A percentile compares a stretch with the other conserved stretches of the same genome.
phyloP scores from a whole-genome alignment of 2,113 vertebrate genomes.

The Alethe castanea region DNA sequence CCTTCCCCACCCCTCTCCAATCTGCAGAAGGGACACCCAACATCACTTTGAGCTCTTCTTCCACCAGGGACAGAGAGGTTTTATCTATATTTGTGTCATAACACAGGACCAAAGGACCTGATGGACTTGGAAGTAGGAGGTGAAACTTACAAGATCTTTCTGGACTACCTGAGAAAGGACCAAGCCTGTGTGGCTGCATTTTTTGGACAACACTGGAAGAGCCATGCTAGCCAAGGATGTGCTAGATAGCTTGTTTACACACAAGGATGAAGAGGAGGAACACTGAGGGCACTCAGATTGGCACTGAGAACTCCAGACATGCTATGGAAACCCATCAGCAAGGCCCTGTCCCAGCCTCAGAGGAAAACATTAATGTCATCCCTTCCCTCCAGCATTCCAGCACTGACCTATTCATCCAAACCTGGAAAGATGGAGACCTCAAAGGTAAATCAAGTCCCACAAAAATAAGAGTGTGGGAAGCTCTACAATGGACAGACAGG shows the following conservation, averaged over 20 bases:
- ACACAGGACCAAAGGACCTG: not conserved
- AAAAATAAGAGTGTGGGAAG: not conserved
- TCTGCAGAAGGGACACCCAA: not conserved
- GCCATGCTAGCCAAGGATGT: not conserved
- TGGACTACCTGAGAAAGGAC: not conserved
- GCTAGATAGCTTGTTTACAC: rapidly evolving
- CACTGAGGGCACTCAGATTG: not conserved
- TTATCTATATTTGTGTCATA: not conserved
- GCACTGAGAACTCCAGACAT: rapidly evolving
- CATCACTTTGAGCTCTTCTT: not conserved
- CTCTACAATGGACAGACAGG: not conserved
- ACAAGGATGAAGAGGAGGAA: not conserved
- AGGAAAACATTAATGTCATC: rapidly evolving
- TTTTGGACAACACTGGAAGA: not conserved
- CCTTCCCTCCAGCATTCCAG: not conserved
- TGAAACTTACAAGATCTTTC: not conserved
- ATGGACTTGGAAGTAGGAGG: not conserved
- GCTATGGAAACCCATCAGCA: not conserved
- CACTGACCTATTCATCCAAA: not conserved
- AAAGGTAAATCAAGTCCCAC: not conserved
- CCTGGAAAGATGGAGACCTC: not conserved
- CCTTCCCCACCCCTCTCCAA: not conserved
- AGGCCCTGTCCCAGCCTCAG: not conserved
- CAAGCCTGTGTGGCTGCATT: not conserved
- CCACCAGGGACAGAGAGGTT: not conserved